Base-by-base conservation (phyloP, 2,888 invertebrate species). In the Melanargia galathea region DNA sequence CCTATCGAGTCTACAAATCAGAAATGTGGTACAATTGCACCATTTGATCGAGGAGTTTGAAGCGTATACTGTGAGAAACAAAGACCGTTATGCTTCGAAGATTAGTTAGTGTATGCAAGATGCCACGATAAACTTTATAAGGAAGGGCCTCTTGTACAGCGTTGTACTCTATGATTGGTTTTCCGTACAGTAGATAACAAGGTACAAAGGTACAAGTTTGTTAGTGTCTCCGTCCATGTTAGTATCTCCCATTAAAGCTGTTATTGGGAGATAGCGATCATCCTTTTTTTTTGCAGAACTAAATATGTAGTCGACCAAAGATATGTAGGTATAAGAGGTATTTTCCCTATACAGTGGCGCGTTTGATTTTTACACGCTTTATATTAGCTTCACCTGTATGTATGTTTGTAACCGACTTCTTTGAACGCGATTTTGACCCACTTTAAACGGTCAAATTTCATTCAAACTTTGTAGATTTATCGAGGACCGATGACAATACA, bases 1-100 rank as follows among this genome's bases (percentile, higher is more conserved):
- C 77, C 80, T 87, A 88, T 88, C 88, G 78, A 78, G 72, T 73
- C 81, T 77, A 85, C 85, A 84, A 86, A 89, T 88, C 88, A 82
- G 81, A 79, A 82, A 80, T 78, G 77, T 81, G 73, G 77, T 78
- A 81, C 81, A 60, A 59, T 57, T 22, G 35, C 38, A 22, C 26
- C 16, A n/a, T 24, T 35, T 16, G 24, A n/a, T 33, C 33, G 24
- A 49, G 38, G 20, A 61, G 58, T 60, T 22, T 59, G 52, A 38
- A 49, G 38, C 55, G 51, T 67, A 51, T 13, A 0, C 0, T 18
- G 1, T 58, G 55, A 54, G 13, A 7, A 0, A 51, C 30, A 67
- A 63, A 57, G 63, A 45, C 35, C 13, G 11, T 63, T 63, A 54
- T 63, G 26, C 57, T 49, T 26, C 55, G 46, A 55, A 54, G 40